A percentile compares a stretch with the other conserved stretches of the same genome.
phyloP scores from a whole-genome alignment of 2,888 invertebrate species.

The Nowickia ferox region DNA sequence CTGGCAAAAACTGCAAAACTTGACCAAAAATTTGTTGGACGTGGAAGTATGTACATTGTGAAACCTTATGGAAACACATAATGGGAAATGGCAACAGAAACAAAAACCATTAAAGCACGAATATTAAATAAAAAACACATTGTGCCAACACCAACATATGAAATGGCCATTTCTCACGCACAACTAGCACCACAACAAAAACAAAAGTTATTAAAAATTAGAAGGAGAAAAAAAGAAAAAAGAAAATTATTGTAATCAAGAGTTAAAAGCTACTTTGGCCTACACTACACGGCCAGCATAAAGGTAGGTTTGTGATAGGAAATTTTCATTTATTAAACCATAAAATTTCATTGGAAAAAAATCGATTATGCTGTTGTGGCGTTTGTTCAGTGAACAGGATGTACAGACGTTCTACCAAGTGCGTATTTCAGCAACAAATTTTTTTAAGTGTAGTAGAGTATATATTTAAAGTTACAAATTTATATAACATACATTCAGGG shows the following conservation, averaged over 20 bases:
- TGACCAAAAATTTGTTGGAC: not conserved
- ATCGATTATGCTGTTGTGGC: constrained; percentile 12
- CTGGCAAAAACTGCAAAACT: constrained; percentile 1
- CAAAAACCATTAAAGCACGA: constrained; percentile 42
- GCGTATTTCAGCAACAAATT: constrained; percentile 10
- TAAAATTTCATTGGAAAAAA: not conserved
- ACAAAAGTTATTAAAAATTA: constrained; percentile 22
- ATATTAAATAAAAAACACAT: constrained; percentile 18
- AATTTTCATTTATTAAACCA: constrained; percentile 1
- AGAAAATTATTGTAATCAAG: constrained; percentile 11
- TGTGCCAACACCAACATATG: constrained; percentile 39
- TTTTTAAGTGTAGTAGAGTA: not conserved
- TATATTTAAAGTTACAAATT: not conserved
- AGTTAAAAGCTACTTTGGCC: constrained; percentile 36
- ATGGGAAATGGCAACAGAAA: constrained; percentile 23
- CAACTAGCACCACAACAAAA: constrained; percentile 22
- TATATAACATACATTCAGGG: constrained; percentile 2
- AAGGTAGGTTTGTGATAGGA: not conserved
- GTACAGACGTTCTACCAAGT: no score
- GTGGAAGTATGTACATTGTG: not conserved
- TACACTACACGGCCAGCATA: not conserved
- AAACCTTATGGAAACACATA: constrained; percentile 27
- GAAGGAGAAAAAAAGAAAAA: not conserved
- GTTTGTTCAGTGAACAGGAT: not conserved
- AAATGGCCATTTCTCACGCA: constrained; percentile 65